Percentiles rank a stretch among this genome's conserved stretches.
Evolutionary conservation across 2,113 vertebrate genomes (phyloP).

Genomic region (Chloropsis cyanopogon): DNA sequence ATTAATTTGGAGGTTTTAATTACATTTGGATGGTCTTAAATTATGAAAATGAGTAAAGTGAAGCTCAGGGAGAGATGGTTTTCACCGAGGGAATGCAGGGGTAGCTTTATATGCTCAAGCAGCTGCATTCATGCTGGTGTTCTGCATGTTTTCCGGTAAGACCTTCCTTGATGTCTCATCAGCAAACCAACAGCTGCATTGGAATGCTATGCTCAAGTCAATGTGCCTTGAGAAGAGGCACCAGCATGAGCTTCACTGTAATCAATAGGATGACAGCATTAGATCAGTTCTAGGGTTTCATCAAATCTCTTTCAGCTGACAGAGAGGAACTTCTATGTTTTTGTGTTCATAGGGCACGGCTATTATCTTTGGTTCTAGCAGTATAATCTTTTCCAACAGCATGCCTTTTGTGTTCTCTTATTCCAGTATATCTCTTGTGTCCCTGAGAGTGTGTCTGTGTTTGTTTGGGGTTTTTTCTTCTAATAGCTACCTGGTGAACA

Average conservation of each 20-base stretch:
- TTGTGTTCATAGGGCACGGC: not conserved
- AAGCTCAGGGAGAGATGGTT: not conserved
- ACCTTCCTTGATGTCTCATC: not conserved
- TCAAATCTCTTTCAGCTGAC: not conserved
- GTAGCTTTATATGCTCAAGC: not conserved
- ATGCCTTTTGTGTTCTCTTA: not conserved
- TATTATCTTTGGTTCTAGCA: not conserved
- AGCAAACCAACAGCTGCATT: not conserved
- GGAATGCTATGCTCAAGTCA: not conserved
- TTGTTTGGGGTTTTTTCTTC: not conserved
- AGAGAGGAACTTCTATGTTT: not conserved
- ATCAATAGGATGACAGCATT: not conserved
- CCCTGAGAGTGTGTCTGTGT: not conserved
- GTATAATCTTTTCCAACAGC: not conserved
- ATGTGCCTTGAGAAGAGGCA: not conserved
- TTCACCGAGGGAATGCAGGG: not conserved
- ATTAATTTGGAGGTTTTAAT: conserved; percentile 28
- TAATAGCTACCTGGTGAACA: not conserved
- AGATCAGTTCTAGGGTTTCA: not conserved
- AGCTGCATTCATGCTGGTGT: not conserved
- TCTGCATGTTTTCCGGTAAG: not conserved
- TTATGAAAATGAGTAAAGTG: not conserved
- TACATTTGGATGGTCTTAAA: conserved; percentile 2
- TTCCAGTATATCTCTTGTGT: not conserved
- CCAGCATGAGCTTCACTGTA: not conserved